A percentile compares a stretch with the other conserved stretches of the same genome.
phyloP scores from a whole-genome alignment of 2,888 invertebrate genomes.

The Macropis europaea region DNA sequence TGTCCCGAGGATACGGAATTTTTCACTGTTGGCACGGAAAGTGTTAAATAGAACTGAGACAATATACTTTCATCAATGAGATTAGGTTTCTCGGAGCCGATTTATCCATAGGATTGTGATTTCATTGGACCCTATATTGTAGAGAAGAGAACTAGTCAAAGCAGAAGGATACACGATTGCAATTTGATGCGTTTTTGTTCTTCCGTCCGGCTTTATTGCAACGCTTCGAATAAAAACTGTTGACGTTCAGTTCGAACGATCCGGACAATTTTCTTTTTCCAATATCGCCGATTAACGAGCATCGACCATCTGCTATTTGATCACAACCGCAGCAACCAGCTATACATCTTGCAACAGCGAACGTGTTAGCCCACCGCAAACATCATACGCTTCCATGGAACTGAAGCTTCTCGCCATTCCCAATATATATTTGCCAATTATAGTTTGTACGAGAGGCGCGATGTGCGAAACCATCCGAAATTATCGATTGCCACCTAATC shows the following conservation, averaged over 20 bases:
- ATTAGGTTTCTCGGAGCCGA: no score
- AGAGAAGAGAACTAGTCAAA: no score
- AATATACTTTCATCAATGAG: no score
- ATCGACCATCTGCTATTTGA: slow-evolving; percentile 8
- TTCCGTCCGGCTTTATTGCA: no score
- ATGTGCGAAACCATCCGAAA: slow-evolving; percentile 21
- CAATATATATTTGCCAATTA: slow-evolving; percentile 15
- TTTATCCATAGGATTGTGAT: no score
- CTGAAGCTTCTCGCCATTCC: background rate
- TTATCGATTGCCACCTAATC: slow-evolving; percentile 24
- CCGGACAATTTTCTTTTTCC: slow-evolving; percentile 5
- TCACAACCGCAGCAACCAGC: slow-evolving; percentile 25
- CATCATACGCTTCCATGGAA: slow-evolving; percentile 30
- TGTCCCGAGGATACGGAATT: no score
- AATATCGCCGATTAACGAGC: slow-evolving; percentile 8
- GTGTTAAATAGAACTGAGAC: no score
- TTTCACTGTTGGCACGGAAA: no score
- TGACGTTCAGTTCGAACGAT: background rate
- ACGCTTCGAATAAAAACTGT: background rate
- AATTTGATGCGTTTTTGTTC: no score
- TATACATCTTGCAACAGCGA: slow-evolving; percentile 31
- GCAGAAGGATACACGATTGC: no score
- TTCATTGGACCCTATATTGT: no score
- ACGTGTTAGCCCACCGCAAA: slow-evolving; percentile 37
- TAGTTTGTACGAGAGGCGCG: slow-evolving; percentile 15